These are phyloP conservation scores for Bufotes viridis DNA, from an alignment of 2,797 vertebrate genomes.

Conservation along the genomic window DNA sequence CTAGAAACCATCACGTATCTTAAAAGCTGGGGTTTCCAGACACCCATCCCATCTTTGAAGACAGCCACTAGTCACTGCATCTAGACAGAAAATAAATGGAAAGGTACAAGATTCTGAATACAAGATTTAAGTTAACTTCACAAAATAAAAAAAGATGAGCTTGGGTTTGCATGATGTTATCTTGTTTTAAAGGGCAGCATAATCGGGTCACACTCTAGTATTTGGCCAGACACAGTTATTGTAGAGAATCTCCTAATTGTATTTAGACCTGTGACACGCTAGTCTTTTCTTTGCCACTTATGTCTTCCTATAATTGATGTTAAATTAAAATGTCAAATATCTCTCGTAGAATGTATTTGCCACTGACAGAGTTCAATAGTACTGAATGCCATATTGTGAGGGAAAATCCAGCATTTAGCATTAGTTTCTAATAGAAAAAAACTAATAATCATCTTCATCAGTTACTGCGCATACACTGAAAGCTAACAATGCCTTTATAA, in stretches of 20 bases:
- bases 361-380: slow-evolving; percentile 10
- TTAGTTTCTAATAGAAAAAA: neutral
- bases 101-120: neutral
- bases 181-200: neutral
- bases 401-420: neutral
- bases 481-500: slow-evolving; percentile 32
- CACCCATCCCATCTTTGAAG: too few species aligned
- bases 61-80: too few species aligned
- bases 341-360: neutral
- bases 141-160: neutral
- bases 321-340: slow-evolving; percentile 47
- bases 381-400: slow-evolving; percentile 8
- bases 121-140: neutral
- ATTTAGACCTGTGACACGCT: slow-evolving; percentile 4
- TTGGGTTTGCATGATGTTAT: neutral
- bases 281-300: slow-evolving; percentile 26
- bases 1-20: too few species aligned
- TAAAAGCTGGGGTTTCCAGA: too few species aligned
- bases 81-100: too few species aligned
- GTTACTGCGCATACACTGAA: slow-evolving; percentile 19
- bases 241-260: slow-evolving; percentile 11
- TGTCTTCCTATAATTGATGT: slow-evolving; percentile 36
- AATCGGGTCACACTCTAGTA: slow-evolving; percentile 2
- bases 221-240: slow-evolving; percentile 26
- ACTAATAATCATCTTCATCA: slow-evolving; percentile 35